Base-by-base conservation (phyloP, 2,888 invertebrate genomes). In the Mesoligia furuncula region DNA sequence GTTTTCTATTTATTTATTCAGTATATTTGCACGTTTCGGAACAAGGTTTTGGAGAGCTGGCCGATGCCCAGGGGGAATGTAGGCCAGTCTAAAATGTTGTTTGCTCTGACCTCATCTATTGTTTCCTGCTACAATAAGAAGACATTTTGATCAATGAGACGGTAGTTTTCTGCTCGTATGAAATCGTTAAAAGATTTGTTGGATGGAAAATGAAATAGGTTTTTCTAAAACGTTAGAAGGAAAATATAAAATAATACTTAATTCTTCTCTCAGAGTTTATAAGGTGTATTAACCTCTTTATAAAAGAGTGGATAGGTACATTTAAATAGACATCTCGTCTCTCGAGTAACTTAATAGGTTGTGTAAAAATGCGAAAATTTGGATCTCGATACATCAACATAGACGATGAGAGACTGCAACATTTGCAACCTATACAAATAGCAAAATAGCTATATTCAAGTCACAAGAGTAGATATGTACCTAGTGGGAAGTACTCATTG, bases 61-160 rank as follows among this genome's bases (percentile, higher is more conserved):
- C 77, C 75, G 13, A 65, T 76, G 65, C 83, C 81, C 81, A 80
- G 74, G 57, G 79, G 81, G 68, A 78, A 75, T 78, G 75, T 80
- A 85, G 85, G 85, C 78, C 81, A 81, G 71, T 77, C 80, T 80
- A 84, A 85, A 87, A 85, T 81, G 84, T 73, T 81, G 80, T 86
- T 87, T 73, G 78, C 42, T 70, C 78, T 83, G 78, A 87, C 83
- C 78, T 80, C 80, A 83, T 81, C 81, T 67, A 83, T 83, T 81
- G 85, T 87, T 85, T 81, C 69, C 71, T 74, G 42, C n/a, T 83
- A 77, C 81, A 85, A 76, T 67, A 81, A 80, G 72, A 77, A 77
- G 57, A 77, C 64, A 74, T 85, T 80, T 77, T 84, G 76, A 78
- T 87, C 85, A 85, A 86, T 84, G 80, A 73, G 66, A 59, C 62